A percentile compares a stretch with the other conserved stretches of the same genome.
These are phyloP conservation scores for Drosophila crucigera DNA, from an alignment of 2,888 invertebrate genomes.

Conservation along the genomic window DNA sequence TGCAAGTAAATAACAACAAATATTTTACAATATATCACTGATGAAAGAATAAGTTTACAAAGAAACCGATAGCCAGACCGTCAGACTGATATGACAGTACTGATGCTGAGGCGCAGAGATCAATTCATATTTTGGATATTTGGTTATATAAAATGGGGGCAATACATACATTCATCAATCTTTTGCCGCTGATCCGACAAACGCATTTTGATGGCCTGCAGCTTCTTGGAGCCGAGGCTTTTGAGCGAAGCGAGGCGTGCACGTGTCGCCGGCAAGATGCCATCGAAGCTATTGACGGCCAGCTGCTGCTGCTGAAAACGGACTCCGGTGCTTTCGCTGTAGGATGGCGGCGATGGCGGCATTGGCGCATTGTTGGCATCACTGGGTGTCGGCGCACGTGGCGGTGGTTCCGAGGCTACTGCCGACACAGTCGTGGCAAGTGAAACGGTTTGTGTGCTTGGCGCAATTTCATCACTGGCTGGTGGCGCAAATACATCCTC, in stretches of 20 bases:
- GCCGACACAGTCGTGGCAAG: constrained; percentile 1
- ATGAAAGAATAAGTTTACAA: not conserved
- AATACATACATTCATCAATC: constrained; percentile 84
- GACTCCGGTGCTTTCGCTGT: constrained; percentile 58
- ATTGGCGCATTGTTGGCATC: constrained; percentile 21
- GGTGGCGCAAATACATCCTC: constrained; percentile 80
- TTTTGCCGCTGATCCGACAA: constrained; percentile 86
- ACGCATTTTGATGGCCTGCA: constrained; percentile 88
- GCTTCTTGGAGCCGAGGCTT: constrained; percentile 89
- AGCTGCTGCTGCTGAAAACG: constrained; percentile 75
- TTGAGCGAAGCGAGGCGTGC: constrained; percentile 89
- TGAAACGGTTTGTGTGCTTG: constrained; percentile 43
- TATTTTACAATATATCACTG: not conserved
- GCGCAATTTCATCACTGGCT: constrained; percentile 62
- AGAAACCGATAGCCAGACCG: not conserved
- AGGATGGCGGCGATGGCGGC: constrained; percentile 59
- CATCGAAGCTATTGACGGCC: constrained; percentile 59
- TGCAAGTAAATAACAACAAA: constrained; percentile 52
- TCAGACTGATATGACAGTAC: not conserved
- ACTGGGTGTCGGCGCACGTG: not conserved
- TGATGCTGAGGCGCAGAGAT: not conserved
- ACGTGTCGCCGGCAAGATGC: constrained; percentile 85
- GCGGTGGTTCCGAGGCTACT: not conserved
- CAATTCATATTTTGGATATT: not conserved
- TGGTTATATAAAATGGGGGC: not conserved